Evolutionary conservation across 2,888 invertebrate genomes (phyloP).

Genomic region (Liodrosophila aerea): DNA sequence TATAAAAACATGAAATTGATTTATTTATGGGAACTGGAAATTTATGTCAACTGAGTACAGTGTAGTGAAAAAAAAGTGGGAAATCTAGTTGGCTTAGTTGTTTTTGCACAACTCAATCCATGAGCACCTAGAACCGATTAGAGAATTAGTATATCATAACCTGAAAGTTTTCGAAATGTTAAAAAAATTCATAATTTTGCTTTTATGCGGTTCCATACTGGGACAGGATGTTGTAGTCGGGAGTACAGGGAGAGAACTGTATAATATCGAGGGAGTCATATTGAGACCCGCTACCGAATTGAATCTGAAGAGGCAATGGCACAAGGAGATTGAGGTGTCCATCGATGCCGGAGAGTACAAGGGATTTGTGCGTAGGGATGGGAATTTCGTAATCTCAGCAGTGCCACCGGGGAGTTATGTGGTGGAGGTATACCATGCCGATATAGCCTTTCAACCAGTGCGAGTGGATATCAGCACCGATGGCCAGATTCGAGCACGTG

Average conservation of each 20-base stretch:
- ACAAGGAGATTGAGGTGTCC: conserved; percentile 84
- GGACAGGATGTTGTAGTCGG: no score
- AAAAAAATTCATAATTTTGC: no score
- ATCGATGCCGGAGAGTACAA: conserved; percentile 94
- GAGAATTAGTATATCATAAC: no score
- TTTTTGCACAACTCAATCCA: no score
- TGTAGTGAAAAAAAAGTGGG: no score
- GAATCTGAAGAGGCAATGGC: background rate
- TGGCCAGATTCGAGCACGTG: conserved; percentile 96
- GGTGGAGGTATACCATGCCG: conserved; percentile 94
- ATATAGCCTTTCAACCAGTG: conserved; percentile 93
- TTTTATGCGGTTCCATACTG: no score
- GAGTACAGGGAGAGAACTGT: background rate
- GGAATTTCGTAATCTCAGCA: conserved; percentile 93
- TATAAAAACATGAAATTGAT: conserved; percentile 31
- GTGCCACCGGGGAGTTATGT: conserved; percentile 96
- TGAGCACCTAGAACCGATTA: no score
- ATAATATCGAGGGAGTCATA: conserved; percentile 41
- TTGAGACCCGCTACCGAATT: conserved; percentile 8
- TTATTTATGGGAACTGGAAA: conserved; percentile 8
- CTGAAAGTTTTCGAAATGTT: no score
- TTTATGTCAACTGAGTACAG: background rate
- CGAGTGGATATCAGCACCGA: conserved; percentile 97
- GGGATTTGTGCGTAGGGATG: conserved; percentile 94
- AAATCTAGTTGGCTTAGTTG: background rate